Evolutionary conservation across 2,888 invertebrate genomes (phyloP).

Genomic region (Zeuzera pyrina): DNA sequence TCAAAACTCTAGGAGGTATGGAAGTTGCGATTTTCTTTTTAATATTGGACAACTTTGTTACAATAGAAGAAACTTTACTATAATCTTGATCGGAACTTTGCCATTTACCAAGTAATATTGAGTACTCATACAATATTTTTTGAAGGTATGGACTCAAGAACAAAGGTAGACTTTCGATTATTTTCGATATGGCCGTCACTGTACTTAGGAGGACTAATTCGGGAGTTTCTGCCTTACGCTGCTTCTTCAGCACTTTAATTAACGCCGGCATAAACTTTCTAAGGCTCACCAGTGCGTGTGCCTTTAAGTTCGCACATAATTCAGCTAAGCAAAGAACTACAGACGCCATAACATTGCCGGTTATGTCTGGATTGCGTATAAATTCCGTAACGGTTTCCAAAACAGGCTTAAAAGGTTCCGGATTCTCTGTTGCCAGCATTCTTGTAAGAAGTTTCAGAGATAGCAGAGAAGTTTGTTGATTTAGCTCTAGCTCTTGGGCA

Average conservation of each 20-base stretch:
- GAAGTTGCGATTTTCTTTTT: conserved; percentile 78
- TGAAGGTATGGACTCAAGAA: conserved; percentile 91
- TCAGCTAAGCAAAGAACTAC: conserved; percentile 85
- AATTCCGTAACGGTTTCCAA: conserved; percentile 78
- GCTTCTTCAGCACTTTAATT: conserved; percentile 75
- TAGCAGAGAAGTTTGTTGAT: conserved; percentile 87
- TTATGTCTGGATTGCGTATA: conserved; percentile 60
- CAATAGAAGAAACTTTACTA: conserved; percentile 65
- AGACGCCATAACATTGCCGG: conserved; percentile 80
- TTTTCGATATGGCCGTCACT: conserved; percentile 84
- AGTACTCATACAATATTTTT: conserved; percentile 77
- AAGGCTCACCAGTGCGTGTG: conserved; percentile 82
- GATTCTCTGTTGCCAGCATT: conserved; percentile 77
- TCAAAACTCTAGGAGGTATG: conserved; percentile 81
- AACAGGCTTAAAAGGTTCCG: conserved; percentile 79
- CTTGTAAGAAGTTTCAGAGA: conserved; percentile 88
- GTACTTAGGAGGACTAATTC: conserved; percentile 79
- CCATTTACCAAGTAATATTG: conserved; percentile 72
- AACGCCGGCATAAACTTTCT: conserved; percentile 85
- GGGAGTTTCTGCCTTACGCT: conserved; percentile 73
- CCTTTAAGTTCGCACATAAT: conserved; percentile 81
- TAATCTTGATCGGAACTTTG: conserved; percentile 55
- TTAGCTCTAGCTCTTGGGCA: conserved; percentile 75
- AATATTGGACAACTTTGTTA: conserved; percentile 73
- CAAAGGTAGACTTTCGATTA: conserved; percentile 84